These are phyloP conservation scores for Laupala kohalensis DNA, from an alignment of 1,140 invertebrate genomes.

Conservation along the genomic window DNA sequence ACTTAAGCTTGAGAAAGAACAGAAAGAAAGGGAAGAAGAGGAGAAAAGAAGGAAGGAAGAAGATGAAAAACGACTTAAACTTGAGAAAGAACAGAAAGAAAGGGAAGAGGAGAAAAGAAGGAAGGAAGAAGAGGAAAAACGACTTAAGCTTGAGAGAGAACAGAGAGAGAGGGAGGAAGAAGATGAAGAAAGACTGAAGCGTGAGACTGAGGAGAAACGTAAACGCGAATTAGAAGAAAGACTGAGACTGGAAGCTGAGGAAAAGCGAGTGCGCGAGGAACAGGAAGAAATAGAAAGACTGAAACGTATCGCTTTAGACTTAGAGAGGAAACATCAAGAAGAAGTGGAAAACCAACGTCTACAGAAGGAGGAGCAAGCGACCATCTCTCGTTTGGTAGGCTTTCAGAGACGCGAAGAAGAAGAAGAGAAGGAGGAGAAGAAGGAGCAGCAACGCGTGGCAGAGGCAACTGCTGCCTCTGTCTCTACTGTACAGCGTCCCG, in stretches of 20 bases:
- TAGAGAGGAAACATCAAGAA: not conserved
- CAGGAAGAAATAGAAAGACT: slow-evolving; percentile 9
- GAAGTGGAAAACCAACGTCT: not conserved
- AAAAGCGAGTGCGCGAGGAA: slow-evolving; percentile 12
- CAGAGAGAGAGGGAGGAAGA: no score
- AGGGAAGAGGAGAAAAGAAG: not conserved
- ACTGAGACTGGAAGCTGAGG: not conserved
- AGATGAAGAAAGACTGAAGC: not conserved
- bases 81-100: no score
- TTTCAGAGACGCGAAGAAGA: not conserved
- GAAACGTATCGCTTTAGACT: no score
- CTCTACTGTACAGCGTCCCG: no score
- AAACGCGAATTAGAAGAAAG: not conserved
- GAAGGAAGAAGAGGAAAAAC: not conserved
- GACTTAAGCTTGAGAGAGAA: no score
- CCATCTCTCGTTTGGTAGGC: no score
- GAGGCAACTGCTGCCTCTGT: no score
- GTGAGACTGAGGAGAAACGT: not conserved
- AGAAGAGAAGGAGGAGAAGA: not conserved
- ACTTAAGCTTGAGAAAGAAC: not conserved
- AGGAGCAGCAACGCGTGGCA: not conserved
- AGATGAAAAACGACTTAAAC: not conserved
- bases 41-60: not conserved
- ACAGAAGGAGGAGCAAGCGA: not conserved
- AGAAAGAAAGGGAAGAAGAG: not conserved